Evolutionary conservation across 2,888 invertebrate genomes (phyloP), one percentile per base, ranked within the genome.

Genomic region (Plagodis dolabraria): DNA sequence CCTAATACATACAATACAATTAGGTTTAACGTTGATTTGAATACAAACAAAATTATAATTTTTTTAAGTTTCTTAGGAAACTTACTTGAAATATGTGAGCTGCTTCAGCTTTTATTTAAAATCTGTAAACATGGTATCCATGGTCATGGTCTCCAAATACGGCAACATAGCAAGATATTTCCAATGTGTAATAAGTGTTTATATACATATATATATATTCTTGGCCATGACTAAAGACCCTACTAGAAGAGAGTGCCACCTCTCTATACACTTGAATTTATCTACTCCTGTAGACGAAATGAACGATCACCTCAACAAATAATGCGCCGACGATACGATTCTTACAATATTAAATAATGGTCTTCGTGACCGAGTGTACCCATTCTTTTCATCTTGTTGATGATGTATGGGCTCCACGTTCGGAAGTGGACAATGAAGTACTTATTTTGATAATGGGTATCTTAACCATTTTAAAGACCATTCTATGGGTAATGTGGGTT

Each of bases 301-400:
- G 79, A 83, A 81, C 77, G 78, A 82, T 85, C 69, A 72, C 75
- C 67, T 69, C 75, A 72, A 80, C 81, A 79, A 82, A 82, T 81
- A 80, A 81, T 77, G 69, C 59, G 68, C 72, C 68, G 68, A 69
- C 72, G 74, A 77, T 77, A 75, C 74, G 71, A 76, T 76, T 74
- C 76, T 78, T 73, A 76, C 76, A 73, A 72, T 82, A 81, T 80
- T 74, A 79, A 71, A 73, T 80, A 80, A 83, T 81, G 74, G 76
- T 75, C 76, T 79, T 83, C 83, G 81, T 83, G 83, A 84, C 81
- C 59, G 47, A 59, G 49, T 61, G 49, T 57, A 53, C 53, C 67
- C 64, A 72, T 74, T 74, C 67, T 71, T 75, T 74, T 72, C 76
- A 71, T 71, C 71, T 67, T 62, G 59, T 68, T 60, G 57, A 65